Conservation (phyloP, 2,888 invertebrate species). For the Drosophila picticornis region DNA sequence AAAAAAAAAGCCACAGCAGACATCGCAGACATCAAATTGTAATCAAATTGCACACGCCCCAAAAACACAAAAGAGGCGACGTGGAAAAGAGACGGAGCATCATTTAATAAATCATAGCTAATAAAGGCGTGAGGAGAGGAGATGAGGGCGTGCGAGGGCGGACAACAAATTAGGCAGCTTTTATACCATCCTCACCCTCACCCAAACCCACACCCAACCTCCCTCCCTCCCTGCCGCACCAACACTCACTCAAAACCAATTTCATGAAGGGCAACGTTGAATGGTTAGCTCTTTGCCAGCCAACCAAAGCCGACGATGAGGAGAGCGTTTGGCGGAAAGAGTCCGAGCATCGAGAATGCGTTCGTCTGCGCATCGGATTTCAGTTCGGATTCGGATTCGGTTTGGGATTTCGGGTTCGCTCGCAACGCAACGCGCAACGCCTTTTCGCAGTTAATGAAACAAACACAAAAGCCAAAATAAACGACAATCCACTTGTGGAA, state of each 20-base stretch:
- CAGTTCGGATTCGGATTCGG: slow-evolving; percentile 41
- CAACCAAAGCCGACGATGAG: slow-evolving; percentile 56
- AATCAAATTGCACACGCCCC: slow-evolving; percentile 67
- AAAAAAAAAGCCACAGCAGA: slow-evolving; percentile 63
- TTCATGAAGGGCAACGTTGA: slow-evolving; percentile 53
- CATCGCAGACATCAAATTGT: slow-evolving; percentile 57
- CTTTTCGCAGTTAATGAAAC: slow-evolving; percentile 58
- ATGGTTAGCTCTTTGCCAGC: slow-evolving; percentile 72
- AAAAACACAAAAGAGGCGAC: neutral
- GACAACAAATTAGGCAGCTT: slow-evolving; percentile 60
- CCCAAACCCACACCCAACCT: neutral
- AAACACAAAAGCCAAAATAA: slow-evolving; percentile 50
- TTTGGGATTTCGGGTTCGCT: slow-evolving; percentile 3
- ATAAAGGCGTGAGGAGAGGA: slow-evolving; percentile 14
- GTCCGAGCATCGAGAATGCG: slow-evolving; percentile 35
- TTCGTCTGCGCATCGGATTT: slow-evolving; percentile 31
- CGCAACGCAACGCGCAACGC: slow-evolving; percentile 45
- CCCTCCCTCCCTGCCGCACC: neutral
- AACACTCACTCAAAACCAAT: slow-evolving; percentile 9
- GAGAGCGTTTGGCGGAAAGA: slow-evolving; percentile 26
- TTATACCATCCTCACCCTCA: slow-evolving; percentile 20
- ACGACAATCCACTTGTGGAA: slow-evolving; percentile 72
- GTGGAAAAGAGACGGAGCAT: slow-evolving; percentile 44
- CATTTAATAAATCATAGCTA: slow-evolving; percentile 79
- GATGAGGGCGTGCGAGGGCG: neutral